These are phyloP conservation scores for Synodontis membranacea DNA, from an alignment of 2,113 vertebrate species.

Conservation along the genomic window DNA sequence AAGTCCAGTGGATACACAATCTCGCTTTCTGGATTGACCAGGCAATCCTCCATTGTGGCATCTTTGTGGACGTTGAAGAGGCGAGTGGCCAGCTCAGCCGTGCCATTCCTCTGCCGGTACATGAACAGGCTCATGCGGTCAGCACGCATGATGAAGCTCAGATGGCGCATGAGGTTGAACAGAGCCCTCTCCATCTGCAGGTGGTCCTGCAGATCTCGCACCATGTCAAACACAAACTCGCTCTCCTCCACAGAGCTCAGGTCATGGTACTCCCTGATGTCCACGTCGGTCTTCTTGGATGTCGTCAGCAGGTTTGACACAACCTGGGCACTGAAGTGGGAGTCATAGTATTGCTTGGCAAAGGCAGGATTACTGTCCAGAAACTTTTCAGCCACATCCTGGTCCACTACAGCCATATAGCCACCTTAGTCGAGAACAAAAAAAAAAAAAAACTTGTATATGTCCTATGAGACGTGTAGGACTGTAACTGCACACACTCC, in stretches of 20 bases:
- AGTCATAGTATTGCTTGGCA: slow-evolving; percentile 81
- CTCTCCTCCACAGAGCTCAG: slow-evolving; percentile 80
- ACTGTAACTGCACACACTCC: background rate
- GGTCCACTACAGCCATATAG: slow-evolving; percentile 65
- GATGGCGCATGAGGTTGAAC: slow-evolving; percentile 82
- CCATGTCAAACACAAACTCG: slow-evolving; percentile 83
- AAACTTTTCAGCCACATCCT: slow-evolving; percentile 81
- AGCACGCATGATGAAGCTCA: slow-evolving; percentile 79
- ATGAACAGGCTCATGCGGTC: slow-evolving; percentile 88
- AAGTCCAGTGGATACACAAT: slow-evolving; percentile 87
- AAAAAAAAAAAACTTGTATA: background rate
- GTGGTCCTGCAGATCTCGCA: slow-evolving; percentile 84
- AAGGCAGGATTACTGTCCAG: slow-evolving; percentile 82
- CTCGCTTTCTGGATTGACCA: slow-evolving; percentile 83
- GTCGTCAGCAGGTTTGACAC: slow-evolving; percentile 75
- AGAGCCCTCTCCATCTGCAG: slow-evolving; percentile 78
- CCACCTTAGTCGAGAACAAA: slow-evolving; percentile 40
- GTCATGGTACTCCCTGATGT: slow-evolving; percentile 68
- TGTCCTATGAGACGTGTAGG: slow-evolving; percentile 33
- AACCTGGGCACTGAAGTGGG: slow-evolving; percentile 73
- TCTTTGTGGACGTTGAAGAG: slow-evolving; percentile 83
- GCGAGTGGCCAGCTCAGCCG: slow-evolving; percentile 82
- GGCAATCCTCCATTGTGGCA: slow-evolving; percentile 77
- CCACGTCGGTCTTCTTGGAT: slow-evolving; percentile 64
- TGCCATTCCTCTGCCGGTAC: slow-evolving; percentile 83